Conservation (phyloP, 2,113 vertebrate species). For the Chroicocephalus ridibundus region DNA sequence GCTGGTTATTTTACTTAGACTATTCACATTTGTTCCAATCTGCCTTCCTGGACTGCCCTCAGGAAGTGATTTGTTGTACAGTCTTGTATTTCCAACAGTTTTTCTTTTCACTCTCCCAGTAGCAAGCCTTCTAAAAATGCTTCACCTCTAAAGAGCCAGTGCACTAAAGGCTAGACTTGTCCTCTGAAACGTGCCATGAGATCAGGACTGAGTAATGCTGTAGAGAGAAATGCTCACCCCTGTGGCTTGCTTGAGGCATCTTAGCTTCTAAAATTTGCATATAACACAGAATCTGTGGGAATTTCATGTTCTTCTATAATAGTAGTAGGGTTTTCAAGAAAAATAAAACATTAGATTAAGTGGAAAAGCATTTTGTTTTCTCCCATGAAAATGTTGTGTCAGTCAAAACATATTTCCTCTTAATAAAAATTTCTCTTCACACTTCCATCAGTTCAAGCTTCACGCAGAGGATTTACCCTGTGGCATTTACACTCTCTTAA, state of each 20-base stretch:
- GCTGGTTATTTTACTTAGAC: background rate
- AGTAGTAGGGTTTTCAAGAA: background rate
- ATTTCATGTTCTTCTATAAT: background rate
- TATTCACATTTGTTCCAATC: background rate
- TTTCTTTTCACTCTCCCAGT: background rate
- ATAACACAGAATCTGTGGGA: background rate
- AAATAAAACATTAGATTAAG: background rate
- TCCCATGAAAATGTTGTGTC: background rate
- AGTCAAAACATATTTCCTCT: background rate
- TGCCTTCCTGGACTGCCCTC: background rate
- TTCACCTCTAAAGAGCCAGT: background rate
- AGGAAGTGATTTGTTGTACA: background rate
- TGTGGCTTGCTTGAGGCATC: background rate
- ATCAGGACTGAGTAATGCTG: background rate
- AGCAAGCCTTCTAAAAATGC: background rate
- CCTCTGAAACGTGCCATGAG: background rate
- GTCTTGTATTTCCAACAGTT: background rate
- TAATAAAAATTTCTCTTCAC: background rate
- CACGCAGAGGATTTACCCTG: background rate
- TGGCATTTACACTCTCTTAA: background rate
- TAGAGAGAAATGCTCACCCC: background rate
- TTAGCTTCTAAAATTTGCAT: constrained; percentile 1
- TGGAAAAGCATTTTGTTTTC: background rate
- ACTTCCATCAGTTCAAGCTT: background rate
- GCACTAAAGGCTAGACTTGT: background rate